Conservation (phyloP, 2,888 invertebrate genomes). For the Spilosoma lubricipeda region DNA sequence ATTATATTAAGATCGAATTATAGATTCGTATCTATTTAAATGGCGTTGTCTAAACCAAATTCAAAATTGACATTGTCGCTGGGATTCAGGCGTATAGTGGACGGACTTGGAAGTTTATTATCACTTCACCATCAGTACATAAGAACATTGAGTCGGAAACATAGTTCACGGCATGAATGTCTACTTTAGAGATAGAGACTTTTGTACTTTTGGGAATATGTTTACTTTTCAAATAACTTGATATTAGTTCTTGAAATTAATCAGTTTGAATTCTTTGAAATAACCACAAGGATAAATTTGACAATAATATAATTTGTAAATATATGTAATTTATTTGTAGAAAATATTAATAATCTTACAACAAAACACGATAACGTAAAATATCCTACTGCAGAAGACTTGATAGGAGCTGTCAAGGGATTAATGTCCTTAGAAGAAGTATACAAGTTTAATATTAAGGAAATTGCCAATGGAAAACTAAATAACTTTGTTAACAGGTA, state of each 20-base stretch:
- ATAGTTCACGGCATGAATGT: background rate
- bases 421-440: slow-evolving; percentile 9
- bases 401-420: slow-evolving; percentile 12
- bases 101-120: background rate
- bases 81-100: background rate
- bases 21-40: background rate
- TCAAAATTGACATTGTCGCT: background rate
- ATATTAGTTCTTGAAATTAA: background rate
- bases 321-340: background rate
- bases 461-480: slow-evolving; percentile 12
- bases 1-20: no score
- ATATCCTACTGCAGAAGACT: slow-evolving; percentile 9
- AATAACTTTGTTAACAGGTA: slow-evolving; percentile 4
- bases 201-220: background rate
- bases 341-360: background rate
- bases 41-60: background rate
- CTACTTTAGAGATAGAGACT: background rate
- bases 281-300: background rate
- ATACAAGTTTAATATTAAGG: slow-evolving; percentile 10
- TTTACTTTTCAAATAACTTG: background rate
- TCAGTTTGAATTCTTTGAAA: no score
- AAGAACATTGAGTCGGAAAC: background rate
- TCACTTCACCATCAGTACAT: background rate
- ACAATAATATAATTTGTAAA: background rate
- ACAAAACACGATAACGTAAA: background rate